phyloP scores from a whole-genome alignment of 2,113 vertebrate species.

The Emydura subglobosa region DNA sequence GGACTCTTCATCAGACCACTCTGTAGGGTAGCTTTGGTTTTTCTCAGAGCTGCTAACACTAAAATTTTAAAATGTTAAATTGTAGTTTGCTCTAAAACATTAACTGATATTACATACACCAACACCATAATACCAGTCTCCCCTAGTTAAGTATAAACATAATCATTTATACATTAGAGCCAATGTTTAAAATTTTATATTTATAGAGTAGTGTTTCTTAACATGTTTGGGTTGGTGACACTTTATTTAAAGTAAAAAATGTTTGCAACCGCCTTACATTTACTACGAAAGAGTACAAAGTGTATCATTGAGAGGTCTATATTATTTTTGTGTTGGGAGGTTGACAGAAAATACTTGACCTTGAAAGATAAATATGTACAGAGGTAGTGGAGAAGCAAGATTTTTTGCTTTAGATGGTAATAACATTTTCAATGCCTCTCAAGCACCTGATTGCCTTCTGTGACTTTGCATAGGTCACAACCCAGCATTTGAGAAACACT shows the following conservation, averaged over 20 bases:
- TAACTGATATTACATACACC: not conserved
- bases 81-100: not conserved
- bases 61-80: conserved; percentile 32
- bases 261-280: not conserved
- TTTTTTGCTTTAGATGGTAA: not conserved
- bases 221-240: not conserved
- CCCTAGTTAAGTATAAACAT: not conserved
- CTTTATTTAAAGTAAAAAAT: not conserved
- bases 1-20: conserved; percentile 94
- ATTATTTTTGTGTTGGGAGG: not conserved
- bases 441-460: not conserved
- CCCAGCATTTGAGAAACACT: not conserved
- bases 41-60: conserved; percentile 90
- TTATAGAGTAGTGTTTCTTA: not conserved
- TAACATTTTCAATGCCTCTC: not conserved
- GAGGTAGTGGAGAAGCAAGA: not conserved
- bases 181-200: not conserved
- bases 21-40: conserved; percentile 82
- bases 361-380: not conserved
- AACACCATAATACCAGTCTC: not conserved
- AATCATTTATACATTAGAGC: not conserved
- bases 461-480: not conserved
- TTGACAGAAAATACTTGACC: not conserved
- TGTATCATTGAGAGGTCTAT: not conserved
- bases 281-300: not conserved